Conservation (phyloP, 53 echinoderm and acorn worm genomes). For the Holothuria scabra region DNA sequence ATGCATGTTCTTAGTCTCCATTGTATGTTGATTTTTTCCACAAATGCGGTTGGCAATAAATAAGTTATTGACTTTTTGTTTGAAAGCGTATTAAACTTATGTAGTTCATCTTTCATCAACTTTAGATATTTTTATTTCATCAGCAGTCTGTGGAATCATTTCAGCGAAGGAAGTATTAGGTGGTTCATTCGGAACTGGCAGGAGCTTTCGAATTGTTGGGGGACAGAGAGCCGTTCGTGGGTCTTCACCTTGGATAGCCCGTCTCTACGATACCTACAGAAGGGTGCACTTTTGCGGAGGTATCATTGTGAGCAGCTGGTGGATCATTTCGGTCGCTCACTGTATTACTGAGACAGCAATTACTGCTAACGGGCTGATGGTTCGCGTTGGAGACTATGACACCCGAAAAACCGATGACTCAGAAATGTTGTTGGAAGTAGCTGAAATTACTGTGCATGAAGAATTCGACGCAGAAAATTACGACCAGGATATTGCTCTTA, state of each 20-base stretch:
- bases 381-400: conserved; percentile 81
- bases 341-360: conserved; percentile 46
- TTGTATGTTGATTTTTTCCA: no score
- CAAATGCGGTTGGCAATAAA: no score
- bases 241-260: conserved; percentile 81
- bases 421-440: conserved; percentile 47
- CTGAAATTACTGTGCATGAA: conserved; percentile 41
- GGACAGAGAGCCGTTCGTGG: conserved; percentile 63
- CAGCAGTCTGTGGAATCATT: conserved; percentile 71
- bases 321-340: conserved; percentile 78
- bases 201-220: background rate
- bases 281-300: conserved; percentile 64
- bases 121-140: background rate
- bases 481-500: conserved; percentile 78
- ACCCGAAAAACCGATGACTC: conserved; percentile 44
- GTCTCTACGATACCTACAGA: conserved; percentile 44
- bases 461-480: conserved; percentile 47
- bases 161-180: conserved; percentile 48
- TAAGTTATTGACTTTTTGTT: no score
- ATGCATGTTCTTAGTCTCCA: no score
- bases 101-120: no score
- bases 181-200: background rate
- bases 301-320: conserved; percentile 61
- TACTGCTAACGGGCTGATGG: conserved; percentile 17
- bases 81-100: no score